Conservation (phyloP, 2,797 vertebrate genomes). For the Ispidina lecontei region DNA sequence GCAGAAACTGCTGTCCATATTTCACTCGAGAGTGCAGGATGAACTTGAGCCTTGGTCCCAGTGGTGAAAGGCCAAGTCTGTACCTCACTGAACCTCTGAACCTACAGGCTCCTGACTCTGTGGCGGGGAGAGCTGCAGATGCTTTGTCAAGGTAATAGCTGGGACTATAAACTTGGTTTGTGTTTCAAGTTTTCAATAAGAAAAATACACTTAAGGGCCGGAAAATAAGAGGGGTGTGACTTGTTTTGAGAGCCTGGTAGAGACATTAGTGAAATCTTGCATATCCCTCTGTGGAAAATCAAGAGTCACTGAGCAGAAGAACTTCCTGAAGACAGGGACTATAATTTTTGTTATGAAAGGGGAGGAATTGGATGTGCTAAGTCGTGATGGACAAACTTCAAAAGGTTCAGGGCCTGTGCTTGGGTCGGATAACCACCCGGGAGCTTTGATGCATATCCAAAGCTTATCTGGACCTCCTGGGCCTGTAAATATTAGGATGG, state of each 20-base stretch:
- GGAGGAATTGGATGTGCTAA: conserved; percentile 33
- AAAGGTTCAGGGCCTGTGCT: conserved; percentile 43
- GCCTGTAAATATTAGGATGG: conserved; percentile 51
- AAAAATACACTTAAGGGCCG: background rate
- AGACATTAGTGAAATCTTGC: conserved; percentile 34
- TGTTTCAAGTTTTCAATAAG: conserved; percentile 7
- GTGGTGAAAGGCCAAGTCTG: background rate
- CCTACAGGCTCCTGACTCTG: background rate
- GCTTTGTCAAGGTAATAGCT: background rate
- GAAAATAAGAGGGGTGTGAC: background rate
- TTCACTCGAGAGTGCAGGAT: conserved; percentile 49
- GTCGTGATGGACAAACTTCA: conserved; percentile 65
- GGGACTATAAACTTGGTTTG: background rate
- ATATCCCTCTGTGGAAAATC: background rate
- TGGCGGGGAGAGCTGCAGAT: background rate
- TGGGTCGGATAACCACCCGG: conserved; percentile 44
- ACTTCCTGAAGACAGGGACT: conserved; percentile 20
- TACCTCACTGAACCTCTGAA: background rate
- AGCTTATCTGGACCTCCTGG: conserved; percentile 65
- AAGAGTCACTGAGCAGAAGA: background rate
- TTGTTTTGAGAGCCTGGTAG: conserved; percentile 21
- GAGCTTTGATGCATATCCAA: conserved; percentile 67
- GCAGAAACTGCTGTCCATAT: conserved; percentile 48
- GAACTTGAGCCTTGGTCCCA: conserved; percentile 42
- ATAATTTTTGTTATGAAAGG: conserved; percentile 3